Evolutionary conservation across 1,140 invertebrate genomes (phyloP).

Genomic region (Trinorchestia longiramus): DNA sequence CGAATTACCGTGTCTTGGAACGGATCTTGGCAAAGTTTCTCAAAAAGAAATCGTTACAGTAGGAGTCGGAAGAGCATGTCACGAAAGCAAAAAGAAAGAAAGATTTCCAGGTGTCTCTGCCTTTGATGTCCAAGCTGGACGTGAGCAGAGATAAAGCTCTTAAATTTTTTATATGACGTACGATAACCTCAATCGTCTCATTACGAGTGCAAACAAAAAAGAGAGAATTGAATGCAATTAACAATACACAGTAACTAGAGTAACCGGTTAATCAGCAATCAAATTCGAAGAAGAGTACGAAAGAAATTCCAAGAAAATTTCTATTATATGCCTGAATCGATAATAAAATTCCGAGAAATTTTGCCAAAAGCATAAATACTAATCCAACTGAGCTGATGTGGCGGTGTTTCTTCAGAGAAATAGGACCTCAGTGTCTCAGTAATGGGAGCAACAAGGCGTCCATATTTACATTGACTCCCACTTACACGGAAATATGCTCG

Average conservation of each 20-base stretch:
- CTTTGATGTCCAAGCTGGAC: not conserved
- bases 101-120: not conserved
- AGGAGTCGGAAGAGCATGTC: not conserved
- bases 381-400: not conserved
- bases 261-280: too few relatives aligned
- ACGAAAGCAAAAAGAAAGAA: not conserved
- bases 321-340: not conserved
- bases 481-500: slow-evolving; percentile 49
- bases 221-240: too few relatives aligned
- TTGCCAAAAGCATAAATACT: not conserved
- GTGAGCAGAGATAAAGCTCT: not conserved
- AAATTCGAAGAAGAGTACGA: not conserved
- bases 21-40: not conserved
- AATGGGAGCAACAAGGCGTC: slow-evolving; percentile 50
- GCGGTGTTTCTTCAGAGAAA: not conserved
- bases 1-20: not conserved
- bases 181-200: too few relatives aligned
- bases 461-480: slow-evolving; percentile 51
- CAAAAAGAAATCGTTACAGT: not conserved
- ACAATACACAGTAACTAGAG: too few relatives aligned
- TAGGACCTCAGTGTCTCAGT: slow-evolving; percentile 11
- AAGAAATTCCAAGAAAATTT: not conserved
- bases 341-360: not conserved
- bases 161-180: too few relatives aligned
- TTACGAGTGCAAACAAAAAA: too few relatives aligned